Percentiles rank a stretch among this genome's conserved stretches.
phyloP scores from a whole-genome alignment of 2,113 vertebrate genomes.

The Polypterus bichir region DNA sequence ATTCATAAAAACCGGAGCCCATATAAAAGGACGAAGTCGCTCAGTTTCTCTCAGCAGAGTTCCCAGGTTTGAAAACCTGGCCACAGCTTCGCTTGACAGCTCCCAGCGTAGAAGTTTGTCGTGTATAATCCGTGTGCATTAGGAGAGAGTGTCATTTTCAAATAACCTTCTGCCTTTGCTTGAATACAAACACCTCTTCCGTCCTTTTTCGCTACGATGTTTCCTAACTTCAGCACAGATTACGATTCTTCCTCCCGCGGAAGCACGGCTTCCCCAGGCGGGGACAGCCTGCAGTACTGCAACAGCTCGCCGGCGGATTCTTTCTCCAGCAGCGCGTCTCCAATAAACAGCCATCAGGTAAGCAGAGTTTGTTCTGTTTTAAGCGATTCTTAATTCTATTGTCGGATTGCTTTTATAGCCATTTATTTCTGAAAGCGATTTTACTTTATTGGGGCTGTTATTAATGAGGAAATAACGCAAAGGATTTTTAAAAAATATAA shows the following conservation, averaged over 20 bases:
- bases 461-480: no score
- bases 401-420: neutral
- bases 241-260: conserved; percentile 76
- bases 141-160: neutral
- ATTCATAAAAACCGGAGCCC: conserved; percentile 66
- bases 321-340: conserved; percentile 64
- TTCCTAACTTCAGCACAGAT: conserved; percentile 59
- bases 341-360: conserved; percentile 71
- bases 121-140: neutral
- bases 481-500: no score
- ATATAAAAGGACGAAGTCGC: conserved; percentile 60
- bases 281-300: conserved; percentile 68
- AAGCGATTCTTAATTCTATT: no score
- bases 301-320: conserved; percentile 67
- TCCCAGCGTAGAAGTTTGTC: neutral
- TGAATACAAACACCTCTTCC: neutral
- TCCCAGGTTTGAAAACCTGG: conserved; percentile 57
- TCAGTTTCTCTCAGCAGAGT: conserved; percentile 48
- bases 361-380: conserved; percentile 18
- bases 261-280: conserved; percentile 70
- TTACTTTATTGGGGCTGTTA: no score
- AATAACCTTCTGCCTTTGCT: neutral
- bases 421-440: no score
- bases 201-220: conserved; percentile 43
- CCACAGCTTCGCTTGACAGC: conserved; percentile 23